Conservation (phyloP, 2,113 vertebrate genomes). For the Apodemus sylvaticus region DNA sequence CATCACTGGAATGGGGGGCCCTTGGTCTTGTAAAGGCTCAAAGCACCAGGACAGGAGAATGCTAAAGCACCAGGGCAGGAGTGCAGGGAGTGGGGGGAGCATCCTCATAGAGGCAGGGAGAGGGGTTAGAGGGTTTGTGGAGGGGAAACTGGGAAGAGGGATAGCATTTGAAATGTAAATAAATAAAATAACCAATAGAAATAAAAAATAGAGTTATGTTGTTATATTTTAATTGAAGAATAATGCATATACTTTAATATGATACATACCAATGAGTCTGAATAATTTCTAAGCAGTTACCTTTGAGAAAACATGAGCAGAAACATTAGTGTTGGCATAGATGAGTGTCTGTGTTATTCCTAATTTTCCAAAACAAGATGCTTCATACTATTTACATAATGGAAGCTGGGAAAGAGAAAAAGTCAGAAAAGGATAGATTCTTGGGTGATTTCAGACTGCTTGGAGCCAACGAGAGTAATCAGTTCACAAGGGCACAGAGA, state of each 20-base stretch:
- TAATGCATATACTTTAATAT: background rate
- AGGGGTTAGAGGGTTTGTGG: too few relatives aligned
- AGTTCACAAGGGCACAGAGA: background rate
- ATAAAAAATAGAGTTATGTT: background rate
- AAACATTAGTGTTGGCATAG: background rate
- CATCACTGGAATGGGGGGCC: too few relatives aligned
- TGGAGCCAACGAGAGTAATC: background rate
- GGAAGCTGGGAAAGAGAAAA: background rate
- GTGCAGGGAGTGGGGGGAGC: too few relatives aligned
- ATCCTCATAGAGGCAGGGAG: too few relatives aligned
- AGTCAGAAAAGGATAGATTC: background rate
- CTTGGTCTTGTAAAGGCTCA: too few relatives aligned
- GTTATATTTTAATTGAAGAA: background rate
- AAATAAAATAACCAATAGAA: too few relatives aligned
- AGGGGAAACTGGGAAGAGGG: too few relatives aligned
- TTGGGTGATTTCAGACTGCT: background rate
- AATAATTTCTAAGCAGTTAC: background rate
- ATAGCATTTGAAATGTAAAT: too few relatives aligned
- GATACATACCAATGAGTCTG: background rate
- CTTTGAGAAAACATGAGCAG: background rate
- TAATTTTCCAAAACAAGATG: background rate
- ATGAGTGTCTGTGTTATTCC: background rate
- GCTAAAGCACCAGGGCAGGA: too few relatives aligned
- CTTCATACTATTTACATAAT: background rate
- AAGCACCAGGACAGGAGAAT: too few relatives aligned